Base-by-base conservation (phyloP, 2,113 vertebrate genomes). In the Cyanoderma ruficeps region DNA sequence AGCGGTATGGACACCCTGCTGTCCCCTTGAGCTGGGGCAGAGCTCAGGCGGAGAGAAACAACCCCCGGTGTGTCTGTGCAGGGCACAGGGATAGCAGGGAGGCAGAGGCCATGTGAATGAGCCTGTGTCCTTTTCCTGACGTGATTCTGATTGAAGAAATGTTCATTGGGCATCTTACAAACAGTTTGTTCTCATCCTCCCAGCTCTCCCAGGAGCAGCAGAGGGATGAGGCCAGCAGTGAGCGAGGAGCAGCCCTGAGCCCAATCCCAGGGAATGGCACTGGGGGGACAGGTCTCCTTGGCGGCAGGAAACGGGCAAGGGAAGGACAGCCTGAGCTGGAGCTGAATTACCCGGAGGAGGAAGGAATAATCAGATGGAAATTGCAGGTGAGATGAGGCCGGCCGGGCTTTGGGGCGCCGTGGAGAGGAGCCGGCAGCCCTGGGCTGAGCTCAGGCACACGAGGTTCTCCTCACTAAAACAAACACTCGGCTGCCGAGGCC, bases 31-130 rank as follows among this genome's bases (percentile, higher is more conserved):
- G 63, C 76, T 37, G 83, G 24, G 60, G 41, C 53, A 25, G 30
- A 50, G 60, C 49, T 41, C 13, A 16, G 4, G 0, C 0, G 4
- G 42, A 4, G 1, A 37, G 22, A 19, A 7, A 10, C 0, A 3
- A 4, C 6, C 33, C 60, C 69, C 1, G 1, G 5, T 7, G 2
- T 37, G 14, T 24, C 27, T 4, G 59, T 28, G 42, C 0, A 1
- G 72, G 83, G 11, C 42, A 31, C 53, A 10, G 28, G 0, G 1
- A 11, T 0, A 6, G 37, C 63, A 53, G 69, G 24, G 33, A 35
- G 8, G 50, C n/a, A 7, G 13, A 35, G 50, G 35, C 44, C 9
- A 0, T 4, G 23, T 5, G 28, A 71, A 52, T 1, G 6, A 68
- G 46, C 27, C 41, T 10, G 7, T 2, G 27, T 37, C 33, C n/a